Evolutionary conservation across 2,797 vertebrate genomes (phyloP).

Genomic region (Nyctibius grandis): DNA sequence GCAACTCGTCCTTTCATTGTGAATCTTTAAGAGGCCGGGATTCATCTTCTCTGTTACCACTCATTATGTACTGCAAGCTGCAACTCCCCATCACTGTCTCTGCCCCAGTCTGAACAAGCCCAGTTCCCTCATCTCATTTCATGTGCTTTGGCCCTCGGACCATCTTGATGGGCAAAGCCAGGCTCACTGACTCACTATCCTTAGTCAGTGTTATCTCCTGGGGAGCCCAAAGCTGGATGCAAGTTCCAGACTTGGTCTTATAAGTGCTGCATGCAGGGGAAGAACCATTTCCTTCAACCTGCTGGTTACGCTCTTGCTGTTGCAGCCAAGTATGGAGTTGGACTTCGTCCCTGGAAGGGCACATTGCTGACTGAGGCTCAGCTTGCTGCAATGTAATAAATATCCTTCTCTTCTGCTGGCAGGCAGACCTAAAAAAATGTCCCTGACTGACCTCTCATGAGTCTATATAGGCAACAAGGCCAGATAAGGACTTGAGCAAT

Average conservation of each 20-base stretch:
- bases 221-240: not conserved
- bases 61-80: not conserved
- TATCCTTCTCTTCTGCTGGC: not conserved
- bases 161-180: not conserved
- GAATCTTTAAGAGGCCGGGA: not conserved
- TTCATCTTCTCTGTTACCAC: not conserved
- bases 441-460: not conserved
- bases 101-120: not conserved
- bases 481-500: not conserved
- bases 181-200: not conserved
- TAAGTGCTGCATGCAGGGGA: not conserved
- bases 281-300: not conserved
- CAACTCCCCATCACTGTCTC: accelerated
- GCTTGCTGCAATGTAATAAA: not conserved
- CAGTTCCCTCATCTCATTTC: not conserved
- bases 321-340: not conserved
- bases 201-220: not conserved
- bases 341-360: not conserved
- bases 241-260: not conserved
- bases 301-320: not conserved
- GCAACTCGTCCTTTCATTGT: not conserved
- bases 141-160: not conserved
- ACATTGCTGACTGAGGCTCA: not conserved
- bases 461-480: not conserved
- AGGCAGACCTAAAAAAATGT: not conserved